Conservation (phyloP, 92 coral and sea anemone species). For the Umimayanthus kanabou region DNA sequence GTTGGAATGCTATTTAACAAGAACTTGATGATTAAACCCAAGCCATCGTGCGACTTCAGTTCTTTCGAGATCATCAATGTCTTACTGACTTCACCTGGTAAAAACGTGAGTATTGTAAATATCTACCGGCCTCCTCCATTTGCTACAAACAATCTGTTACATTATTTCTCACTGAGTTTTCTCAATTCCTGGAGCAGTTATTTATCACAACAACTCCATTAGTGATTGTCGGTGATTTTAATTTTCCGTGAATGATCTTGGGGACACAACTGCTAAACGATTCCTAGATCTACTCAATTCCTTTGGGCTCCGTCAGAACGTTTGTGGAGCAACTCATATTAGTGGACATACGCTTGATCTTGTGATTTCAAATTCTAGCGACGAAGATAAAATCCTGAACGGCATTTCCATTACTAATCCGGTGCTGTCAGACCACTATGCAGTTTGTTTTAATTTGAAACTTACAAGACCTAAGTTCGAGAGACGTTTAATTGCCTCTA, state of each 20-base stretch:
- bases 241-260: not conserved
- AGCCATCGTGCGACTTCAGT: not conserved
- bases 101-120: too few species aligned
- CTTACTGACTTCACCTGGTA: too few species aligned
- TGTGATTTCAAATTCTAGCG: not conserved
- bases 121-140: not conserved
- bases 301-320: not conserved
- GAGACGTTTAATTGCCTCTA: not conserved
- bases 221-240: too few species aligned
- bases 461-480: not conserved
- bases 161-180: not conserved
- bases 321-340: slow-evolving; percentile 2
- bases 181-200: too few species aligned
- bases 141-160: not conserved
- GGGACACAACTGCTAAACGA: too few species aligned
- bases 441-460: slow-evolving; percentile 4
- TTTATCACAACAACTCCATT: too few species aligned
- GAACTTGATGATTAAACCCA: not conserved
- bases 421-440: slow-evolving; percentile 6
- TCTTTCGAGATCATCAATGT: too few species aligned
- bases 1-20: too few species aligned
- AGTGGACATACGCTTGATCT: slow-evolving; percentile 18
- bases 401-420: not conserved
- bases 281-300: not conserved
- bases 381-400: not conserved